A percentile compares a stretch with the other conserved stretches of the same genome.
Conservation (phyloP, 1,140 invertebrate species). For the Pomacea maculata region DNA sequence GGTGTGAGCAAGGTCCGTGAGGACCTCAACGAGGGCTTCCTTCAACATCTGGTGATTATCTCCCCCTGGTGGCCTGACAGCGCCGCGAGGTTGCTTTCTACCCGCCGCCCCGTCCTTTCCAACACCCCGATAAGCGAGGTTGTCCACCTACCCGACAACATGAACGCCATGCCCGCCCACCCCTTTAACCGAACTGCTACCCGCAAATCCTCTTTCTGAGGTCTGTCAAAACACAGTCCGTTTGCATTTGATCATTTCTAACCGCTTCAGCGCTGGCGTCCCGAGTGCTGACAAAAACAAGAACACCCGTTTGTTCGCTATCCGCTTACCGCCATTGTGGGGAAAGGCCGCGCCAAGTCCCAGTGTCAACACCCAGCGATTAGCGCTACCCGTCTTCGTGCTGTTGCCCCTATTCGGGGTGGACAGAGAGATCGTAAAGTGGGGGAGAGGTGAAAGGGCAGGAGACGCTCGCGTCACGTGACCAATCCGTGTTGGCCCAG, state of each 20-base stretch:
- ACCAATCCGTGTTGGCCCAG: no score
- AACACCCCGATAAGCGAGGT: no score
- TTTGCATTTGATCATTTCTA: conserved; percentile 5
- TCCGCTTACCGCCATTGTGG: neutral
- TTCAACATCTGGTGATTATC: no score
- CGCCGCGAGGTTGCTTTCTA: no score
- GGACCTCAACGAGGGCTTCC: no score
- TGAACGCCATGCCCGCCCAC: conserved; percentile 4
- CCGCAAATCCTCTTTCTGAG: conserved; percentile 11
- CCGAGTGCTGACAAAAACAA: neutral
- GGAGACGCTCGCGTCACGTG: neutral
- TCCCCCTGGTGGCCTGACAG: no score
- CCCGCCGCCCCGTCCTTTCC: no score
- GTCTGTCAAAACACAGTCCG: conserved; percentile 4
- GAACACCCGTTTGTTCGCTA: conserved; percentile 4
- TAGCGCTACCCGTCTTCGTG: conserved; percentile 11
- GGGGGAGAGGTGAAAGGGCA: neutral
- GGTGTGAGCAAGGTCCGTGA: no score
- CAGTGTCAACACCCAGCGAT: conserved; percentile 5
- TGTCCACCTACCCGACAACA: neutral
- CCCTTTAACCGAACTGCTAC: neutral
- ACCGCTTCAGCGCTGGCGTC: neutral
- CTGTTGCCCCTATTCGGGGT: neutral
- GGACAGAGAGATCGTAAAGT: neutral
- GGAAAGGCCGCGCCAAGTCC: neutral